Evolutionary conservation across 2,113 vertebrate genomes (phyloP).

Genomic region (Gopherus evgoodei): DNA sequence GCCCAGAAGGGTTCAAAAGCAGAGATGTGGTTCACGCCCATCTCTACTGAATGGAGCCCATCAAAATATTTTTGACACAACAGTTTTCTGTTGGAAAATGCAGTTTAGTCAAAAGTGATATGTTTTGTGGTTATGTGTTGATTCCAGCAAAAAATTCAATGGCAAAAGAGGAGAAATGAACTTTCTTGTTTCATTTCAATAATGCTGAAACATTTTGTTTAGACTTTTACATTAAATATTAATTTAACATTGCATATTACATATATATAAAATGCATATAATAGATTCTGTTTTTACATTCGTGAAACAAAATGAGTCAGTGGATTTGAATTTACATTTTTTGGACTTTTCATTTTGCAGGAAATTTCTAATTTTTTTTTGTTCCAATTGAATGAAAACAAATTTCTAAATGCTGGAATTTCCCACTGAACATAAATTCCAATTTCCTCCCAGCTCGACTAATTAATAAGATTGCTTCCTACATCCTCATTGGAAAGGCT

Average conservation of each 20-base stretch:
- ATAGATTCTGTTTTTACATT: background rate
- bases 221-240: background rate
- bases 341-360: background rate
- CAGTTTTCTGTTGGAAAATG: slow-evolving; percentile 6
- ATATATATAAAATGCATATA: background rate
- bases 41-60: background rate
- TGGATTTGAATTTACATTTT: background rate
- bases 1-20: background rate
- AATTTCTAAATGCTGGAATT: background rate
- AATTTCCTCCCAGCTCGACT: too few relatives aligned
- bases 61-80: background rate
- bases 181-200: slow-evolving; percentile 19
- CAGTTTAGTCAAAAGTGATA: slow-evolving; percentile 12
- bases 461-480: too few relatives aligned
- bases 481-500: background rate
- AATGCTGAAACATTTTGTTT: background rate
- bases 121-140: slow-evolving; percentile 23
- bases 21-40: background rate
- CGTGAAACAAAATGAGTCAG: background rate
- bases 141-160: background rate
- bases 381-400: background rate
- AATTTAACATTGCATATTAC: background rate
- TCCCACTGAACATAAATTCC: background rate
- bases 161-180: background rate
- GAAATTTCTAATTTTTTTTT: background rate